Conservation (phyloP, 2,888 invertebrate genomes). For the Pyrgus malvae region DNA sequence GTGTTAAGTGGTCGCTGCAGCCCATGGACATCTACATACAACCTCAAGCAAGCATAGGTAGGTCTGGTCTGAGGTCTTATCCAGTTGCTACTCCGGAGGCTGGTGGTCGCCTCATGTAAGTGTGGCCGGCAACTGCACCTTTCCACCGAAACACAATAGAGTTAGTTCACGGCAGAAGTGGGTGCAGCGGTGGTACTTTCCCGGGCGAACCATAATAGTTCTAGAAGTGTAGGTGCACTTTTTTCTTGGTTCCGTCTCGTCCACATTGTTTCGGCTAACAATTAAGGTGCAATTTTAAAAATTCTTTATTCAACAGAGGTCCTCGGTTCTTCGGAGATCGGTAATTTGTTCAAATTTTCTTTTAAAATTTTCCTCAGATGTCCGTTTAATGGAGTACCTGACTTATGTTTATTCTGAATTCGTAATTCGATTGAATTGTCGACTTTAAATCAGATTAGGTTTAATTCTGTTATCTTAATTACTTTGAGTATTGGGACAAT, state of each 20-base stretch:
- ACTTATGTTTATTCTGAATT: slow-evolving; percentile 68
- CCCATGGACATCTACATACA: too few relatives aligned
- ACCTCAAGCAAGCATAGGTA: too few relatives aligned
- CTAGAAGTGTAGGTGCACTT: background rate
- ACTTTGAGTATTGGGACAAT: slow-evolving; percentile 35
- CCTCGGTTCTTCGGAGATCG: slow-evolving; percentile 52
- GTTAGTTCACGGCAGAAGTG: too few relatives aligned
- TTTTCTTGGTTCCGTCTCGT: slow-evolving; percentile 45
- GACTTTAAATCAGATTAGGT: slow-evolving; percentile 52
- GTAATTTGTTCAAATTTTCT: slow-evolving; percentile 76
- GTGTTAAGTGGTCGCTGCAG: too few relatives aligned
- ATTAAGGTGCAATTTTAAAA: slow-evolving; percentile 73
- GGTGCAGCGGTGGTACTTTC: too few relatives aligned
- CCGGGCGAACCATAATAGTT: too few relatives aligned
- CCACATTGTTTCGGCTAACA: slow-evolving; percentile 52
- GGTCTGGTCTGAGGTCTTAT: too few relatives aligned
- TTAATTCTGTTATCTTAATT: slow-evolving; percentile 54
- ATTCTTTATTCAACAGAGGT: slow-evolving; percentile 61
- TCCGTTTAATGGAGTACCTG: slow-evolving; percentile 70
- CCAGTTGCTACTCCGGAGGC: too few relatives aligned
- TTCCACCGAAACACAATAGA: too few relatives aligned
- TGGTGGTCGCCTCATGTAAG: too few relatives aligned
- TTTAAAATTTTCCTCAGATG: slow-evolving; percentile 63
- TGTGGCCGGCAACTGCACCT: too few relatives aligned
- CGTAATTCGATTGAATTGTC: slow-evolving; percentile 58